Evolutionary conservation across 1,140 invertebrate species (phyloP), one percentile per base, ranked within the genome.

Genomic region (Euura saliciscinereae): DNA sequence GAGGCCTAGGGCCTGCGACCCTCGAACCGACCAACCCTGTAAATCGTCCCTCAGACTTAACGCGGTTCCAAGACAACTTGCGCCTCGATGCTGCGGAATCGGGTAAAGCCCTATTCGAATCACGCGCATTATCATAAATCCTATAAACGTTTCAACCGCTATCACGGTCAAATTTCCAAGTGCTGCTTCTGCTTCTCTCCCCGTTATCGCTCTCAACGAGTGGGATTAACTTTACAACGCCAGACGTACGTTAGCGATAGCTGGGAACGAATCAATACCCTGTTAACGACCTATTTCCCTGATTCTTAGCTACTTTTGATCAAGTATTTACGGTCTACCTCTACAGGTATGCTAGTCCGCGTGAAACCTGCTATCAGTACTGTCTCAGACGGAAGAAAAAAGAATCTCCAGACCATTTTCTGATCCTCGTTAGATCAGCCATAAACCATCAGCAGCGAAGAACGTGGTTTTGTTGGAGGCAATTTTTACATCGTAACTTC

Each of bases 121-220:
- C 67, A 64, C 69, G 67, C 43, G 68, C 73, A 79, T 80, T 80
- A 79, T 74, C 78, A 80, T 80, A 79, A 80, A 79, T 79, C 77
- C 73, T 70, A 79, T 76, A 74, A 73, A 73, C 71, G 74, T 78
- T 72, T 65, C 68, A 45, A 76, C 66, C 65, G 77, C 78, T 75
- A 79, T 75, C 66, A 74, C 68, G 72, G 64, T 69, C 70, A 66
- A 65, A 75, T 77, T 78, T 78, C 68, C 71, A 59, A 59, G 3
- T 59, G 51, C 51, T 59, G 28, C 28, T 28, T 28, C 28, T 28
- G 28, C 28, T 28, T 28, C 28, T 28, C 28, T 28, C 28, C 0
- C 51, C 51, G 51, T 59, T 59, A 59, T 59, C 51, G 51, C 51
- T 59, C 51, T 59, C 51, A 59, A 59, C 51, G 51, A 59, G 51